Evolutionary conservation across 2,888 invertebrate genomes (phyloP).

Genomic region (Euzetes globulus): DNA sequence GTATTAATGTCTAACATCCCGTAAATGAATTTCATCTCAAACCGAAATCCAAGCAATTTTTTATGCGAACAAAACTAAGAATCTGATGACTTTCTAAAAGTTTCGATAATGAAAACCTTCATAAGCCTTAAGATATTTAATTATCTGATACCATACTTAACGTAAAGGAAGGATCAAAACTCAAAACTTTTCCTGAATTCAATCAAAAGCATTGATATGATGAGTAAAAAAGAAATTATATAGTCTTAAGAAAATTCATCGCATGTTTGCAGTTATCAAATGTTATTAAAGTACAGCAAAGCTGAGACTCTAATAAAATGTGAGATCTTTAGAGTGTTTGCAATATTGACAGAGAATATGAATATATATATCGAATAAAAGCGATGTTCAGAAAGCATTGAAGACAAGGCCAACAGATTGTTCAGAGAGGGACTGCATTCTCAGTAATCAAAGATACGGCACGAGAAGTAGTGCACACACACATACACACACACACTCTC

Average conservation of each 20-base stretch:
- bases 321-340: neutral
- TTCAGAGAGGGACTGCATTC: neutral
- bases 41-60: neutral
- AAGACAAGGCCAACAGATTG: conserved; percentile 25
- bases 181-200: conserved; percentile 10
- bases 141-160: neutral
- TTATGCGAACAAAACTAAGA: neutral
- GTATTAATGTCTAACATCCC: neutral
- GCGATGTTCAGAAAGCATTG: neutral
- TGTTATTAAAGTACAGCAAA: neutral
- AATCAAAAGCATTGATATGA: conserved; percentile 2
- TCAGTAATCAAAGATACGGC: neutral
- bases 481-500: neutral
- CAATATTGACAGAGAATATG: conserved; percentile 2
- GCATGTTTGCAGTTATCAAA: neutral
- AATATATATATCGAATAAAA: neutral
- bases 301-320: neutral
- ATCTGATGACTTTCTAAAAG: conserved; percentile 21
- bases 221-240: neutral
- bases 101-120: conserved; percentile 21
- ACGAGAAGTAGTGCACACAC: neutral
- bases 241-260: conserved; percentile 6
- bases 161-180: conserved; percentile 21
- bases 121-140: conserved; percentile 19
- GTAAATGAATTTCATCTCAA: neutral